A percentile compares a stretch with the other conserved stretches of the same genome.
These are phyloP conservation scores for Pangasius krempfi DNA, from an alignment of 2,797 vertebrate genomes.

Conservation along the genomic window DNA sequence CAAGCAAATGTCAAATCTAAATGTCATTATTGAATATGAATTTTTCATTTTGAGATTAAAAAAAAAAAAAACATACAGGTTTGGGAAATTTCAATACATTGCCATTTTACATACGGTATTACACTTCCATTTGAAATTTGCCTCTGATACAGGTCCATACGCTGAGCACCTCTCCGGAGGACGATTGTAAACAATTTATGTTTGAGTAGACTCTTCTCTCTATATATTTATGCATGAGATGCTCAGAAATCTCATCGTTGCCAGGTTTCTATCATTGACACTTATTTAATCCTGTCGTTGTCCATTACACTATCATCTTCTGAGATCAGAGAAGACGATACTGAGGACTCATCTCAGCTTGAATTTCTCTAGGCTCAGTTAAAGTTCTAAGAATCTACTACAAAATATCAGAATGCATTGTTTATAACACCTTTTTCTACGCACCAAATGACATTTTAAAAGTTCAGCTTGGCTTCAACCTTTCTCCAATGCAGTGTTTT, in stretches of 20 bases:
- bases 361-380: neutral
- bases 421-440: conserved; percentile 16
- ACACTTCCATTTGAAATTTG: neutral
- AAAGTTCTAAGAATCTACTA: neutral
- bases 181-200: neutral
- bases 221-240: neutral
- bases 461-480: conserved; percentile 41
- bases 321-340: neutral
- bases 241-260: neutral
- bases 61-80: neutral
- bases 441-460: conserved; percentile 48
- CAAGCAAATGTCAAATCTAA: conserved; percentile 3
- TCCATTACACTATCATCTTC: neutral
- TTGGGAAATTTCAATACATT: neutral
- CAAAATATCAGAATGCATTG: conserved; percentile 32
- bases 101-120: neutral
- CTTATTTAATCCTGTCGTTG: conserved; percentile 1
- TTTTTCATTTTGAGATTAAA: neutral
- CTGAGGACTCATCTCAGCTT: neutral
- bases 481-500: conserved; percentile 20
- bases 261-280: conserved; percentile 1
- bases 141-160: too few species aligned
- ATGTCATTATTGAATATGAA: neutral
- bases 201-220: neutral
- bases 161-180: neutral